A percentile compares a stretch with the other conserved stretches of the same genome.
Evolutionary conservation across 2,797 vertebrate species (phyloP).

Genomic region (Lacerta viridis): DNA sequence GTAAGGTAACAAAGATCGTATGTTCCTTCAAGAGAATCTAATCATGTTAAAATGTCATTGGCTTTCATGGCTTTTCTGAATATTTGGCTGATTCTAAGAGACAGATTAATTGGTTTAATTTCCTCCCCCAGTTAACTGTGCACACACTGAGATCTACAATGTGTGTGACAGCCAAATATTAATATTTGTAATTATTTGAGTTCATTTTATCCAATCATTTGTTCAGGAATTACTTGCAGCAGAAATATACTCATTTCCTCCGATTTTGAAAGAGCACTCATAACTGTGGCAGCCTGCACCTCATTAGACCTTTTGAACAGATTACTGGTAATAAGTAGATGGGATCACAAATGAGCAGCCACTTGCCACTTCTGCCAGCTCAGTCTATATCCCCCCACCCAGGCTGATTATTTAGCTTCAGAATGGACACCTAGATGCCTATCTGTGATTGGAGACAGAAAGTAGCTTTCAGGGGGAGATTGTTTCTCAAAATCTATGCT

Average conservation of each 20-base stretch:
- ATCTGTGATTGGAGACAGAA: not conserved
- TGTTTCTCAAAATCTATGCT: not conserved
- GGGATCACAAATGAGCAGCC: not conserved
- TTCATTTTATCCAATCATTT: slow-evolving; percentile 29
- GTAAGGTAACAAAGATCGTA: slow-evolving; percentile 11
- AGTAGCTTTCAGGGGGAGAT: not conserved
- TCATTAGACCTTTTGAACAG: slow-evolving; percentile 35
- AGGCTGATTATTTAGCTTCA: slow-evolving; percentile 28
- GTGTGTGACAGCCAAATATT: slow-evolving; percentile 25
- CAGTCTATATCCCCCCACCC: not conserved
- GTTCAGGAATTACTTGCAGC: slow-evolving; percentile 29
- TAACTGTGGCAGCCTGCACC: slow-evolving; percentile 21
- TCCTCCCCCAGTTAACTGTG: not conserved
- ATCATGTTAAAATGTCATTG: slow-evolving; percentile 47
- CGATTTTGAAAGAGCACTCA: slow-evolving; percentile 26
- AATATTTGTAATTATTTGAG: slow-evolving; percentile 22
- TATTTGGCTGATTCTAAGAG: slow-evolving; percentile 40
- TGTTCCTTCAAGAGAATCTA: slow-evolving; percentile 35
- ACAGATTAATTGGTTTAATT: slow-evolving; percentile 49
- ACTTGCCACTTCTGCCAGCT: not conserved
- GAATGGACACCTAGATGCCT: not conserved
- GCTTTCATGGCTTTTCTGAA: slow-evolving; percentile 61
- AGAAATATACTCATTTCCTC: not conserved
- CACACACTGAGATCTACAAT: slow-evolving; percentile 30
- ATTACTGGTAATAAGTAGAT: not conserved